phyloP scores from a whole-genome alignment of 2,888 invertebrate species.

The Drosophila mimetica region DNA sequence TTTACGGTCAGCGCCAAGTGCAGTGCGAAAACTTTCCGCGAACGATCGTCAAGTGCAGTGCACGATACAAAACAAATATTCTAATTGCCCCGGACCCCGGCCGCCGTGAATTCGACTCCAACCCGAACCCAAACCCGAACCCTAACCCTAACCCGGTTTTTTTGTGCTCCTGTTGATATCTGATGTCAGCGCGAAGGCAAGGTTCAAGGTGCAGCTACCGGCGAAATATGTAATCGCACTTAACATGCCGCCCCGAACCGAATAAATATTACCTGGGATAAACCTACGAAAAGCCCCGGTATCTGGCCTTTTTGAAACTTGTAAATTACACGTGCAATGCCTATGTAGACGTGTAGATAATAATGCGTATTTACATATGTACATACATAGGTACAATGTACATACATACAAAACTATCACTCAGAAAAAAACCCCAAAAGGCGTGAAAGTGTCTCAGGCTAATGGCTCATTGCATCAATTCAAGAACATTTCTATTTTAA shows the following conservation, averaged over 20 bases:
- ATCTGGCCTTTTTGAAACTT: not conserved
- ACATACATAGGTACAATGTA: too few species aligned
- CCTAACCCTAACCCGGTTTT: constrained; percentile 5
- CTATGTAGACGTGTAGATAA: not conserved
- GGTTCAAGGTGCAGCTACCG: constrained; percentile 55
- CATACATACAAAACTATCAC: too few species aligned
- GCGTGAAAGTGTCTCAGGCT: too few species aligned
- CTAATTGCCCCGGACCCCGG: constrained; percentile 57
- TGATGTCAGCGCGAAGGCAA: constrained; percentile 41
- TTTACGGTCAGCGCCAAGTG: constrained; percentile 43
- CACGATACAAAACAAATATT: constrained; percentile 52
- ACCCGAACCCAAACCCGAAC: constrained; percentile 16
- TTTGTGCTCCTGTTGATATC: constrained; percentile 25
- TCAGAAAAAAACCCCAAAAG: too few species aligned
- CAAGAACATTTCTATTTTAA: too few species aligned
- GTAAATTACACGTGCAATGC: not conserved
- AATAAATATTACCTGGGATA: not conserved
- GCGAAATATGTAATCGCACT: not conserved
- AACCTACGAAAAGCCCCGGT: not conserved
- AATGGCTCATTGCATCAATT: too few species aligned
- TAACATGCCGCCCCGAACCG: too few species aligned
- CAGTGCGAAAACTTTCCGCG: constrained; percentile 47
- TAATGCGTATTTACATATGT: not conserved
- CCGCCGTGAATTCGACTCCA: constrained; percentile 13
- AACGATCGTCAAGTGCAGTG: constrained; percentile 40